Base-by-base conservation (phyloP, 2,888 invertebrate species). In the Eupithecia subfuscata region DNA sequence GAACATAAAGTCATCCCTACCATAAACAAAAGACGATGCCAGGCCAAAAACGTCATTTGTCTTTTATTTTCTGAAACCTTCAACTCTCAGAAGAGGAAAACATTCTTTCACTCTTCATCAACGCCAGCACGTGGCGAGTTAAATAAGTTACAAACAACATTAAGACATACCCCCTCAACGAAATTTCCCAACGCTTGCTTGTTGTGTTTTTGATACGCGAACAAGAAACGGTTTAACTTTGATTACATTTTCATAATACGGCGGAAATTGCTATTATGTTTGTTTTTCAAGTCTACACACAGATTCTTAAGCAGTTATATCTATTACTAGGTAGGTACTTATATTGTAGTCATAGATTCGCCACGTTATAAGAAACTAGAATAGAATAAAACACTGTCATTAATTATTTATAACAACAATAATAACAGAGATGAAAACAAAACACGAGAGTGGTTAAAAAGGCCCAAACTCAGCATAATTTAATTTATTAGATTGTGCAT, bases 101-200 rank as follows among this genome's bases (percentile, higher is more conserved):
- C 22, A 22, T 56, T 56, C 22, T 14, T 60, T 16, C 22, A 60
- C 25, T 60, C 25, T 60, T 60, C 56, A 22, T 56, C 22, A 8
- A n/a, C n/a, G n/a, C 12, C 56, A 56, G 56, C 56, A 60, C 25
- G 56, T 56, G 11, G 56, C 12, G 25, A 11, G 25, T 5, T 56
- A 60, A 60, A 25, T 60, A 60, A 60, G 60, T 60, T 25, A 60
- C 60, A 60, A 60, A 60, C 60, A 25, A 60, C 25, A 60, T 25
- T 60, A 60, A 56, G 56, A 56, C 22, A 60, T 22, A 85, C 84
- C 84, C 81, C 83, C 80, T 82, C 81, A 84, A 86, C 22, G 14
- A 60, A 25, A 87, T 86, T 85, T 84, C 83, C 81, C 77, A 80
- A 82, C 22, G 60, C 60, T 60, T 56, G 82, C 80, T 79, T 81